These are phyloP conservation scores for Hyperoodon ampullatus DNA, from an alignment of 2,113 vertebrate species.

Conservation along the genomic window DNA sequence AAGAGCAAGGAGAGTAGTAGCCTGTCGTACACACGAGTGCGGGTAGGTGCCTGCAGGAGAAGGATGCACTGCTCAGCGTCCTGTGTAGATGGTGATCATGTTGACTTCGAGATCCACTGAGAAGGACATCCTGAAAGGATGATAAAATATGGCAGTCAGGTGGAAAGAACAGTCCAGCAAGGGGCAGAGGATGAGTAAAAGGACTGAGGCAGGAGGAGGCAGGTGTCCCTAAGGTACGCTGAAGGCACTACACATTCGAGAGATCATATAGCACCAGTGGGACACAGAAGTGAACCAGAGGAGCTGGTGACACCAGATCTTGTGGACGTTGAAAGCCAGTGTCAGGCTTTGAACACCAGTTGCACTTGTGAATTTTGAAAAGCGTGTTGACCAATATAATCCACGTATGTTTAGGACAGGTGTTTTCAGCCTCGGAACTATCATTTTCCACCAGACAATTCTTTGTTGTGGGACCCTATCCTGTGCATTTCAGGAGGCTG, in stretches of 20 bases:
- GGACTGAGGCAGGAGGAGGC: background rate
- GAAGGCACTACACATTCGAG: background rate
- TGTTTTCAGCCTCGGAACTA: accelerated
- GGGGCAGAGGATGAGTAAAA: background rate
- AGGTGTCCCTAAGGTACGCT: background rate
- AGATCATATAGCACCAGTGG: accelerated
- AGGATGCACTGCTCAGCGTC: background rate
- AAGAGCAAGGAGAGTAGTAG: too few relatives aligned
- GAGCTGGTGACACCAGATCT: background rate
- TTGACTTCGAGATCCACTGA: background rate
- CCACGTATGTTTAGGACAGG: background rate
- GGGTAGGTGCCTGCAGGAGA: too few relatives aligned
- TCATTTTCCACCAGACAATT: background rate
- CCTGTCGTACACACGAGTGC: accelerated
- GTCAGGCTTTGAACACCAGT: background rate
- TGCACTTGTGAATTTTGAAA: background rate
- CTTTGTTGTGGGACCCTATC: background rate
- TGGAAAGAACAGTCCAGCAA: too few relatives aligned
- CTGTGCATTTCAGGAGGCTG: background rate
- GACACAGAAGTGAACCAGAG: background rate
- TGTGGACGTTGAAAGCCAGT: background rate
- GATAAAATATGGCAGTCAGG: background rate
- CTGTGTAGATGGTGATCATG: background rate
- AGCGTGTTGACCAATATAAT: too few relatives aligned
- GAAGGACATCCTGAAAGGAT: background rate